A percentile compares a stretch with the other conserved stretches of the same genome.
phyloP scores from a whole-genome alignment of 2,113 vertebrate genomes.

The Carettochelys insculpta region DNA sequence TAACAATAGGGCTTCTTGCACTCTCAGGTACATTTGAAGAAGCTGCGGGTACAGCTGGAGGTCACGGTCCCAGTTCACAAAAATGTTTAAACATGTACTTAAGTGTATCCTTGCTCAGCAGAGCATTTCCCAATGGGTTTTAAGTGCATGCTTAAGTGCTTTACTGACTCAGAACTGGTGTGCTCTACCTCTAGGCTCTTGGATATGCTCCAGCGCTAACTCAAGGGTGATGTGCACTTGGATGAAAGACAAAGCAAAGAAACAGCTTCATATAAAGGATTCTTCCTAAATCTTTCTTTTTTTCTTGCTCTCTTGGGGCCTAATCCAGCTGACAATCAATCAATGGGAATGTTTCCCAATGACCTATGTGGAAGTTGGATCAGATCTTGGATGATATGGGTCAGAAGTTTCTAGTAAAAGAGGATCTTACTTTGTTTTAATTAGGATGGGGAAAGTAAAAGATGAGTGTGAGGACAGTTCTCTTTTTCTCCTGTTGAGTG shows the following conservation, averaged over 20 bases:
- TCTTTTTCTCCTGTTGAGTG: neutral
- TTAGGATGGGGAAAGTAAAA: neutral
- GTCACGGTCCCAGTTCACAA: accelerated
- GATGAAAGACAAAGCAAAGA: neutral
- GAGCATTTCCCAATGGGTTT: accelerated
- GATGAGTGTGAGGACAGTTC: neutral
- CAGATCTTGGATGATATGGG: neutral
- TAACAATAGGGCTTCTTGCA: accelerated
- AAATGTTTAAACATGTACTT: neutral
- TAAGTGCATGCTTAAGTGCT: neutral
- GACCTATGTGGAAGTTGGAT: accelerated
- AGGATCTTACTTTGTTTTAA: neutral
- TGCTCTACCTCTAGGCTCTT: neutral
- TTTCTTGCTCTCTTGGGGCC: neutral
- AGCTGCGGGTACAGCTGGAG: neutral
- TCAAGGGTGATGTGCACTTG: neutral
- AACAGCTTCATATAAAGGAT: neutral
- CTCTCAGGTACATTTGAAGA: neutral
- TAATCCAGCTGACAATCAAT: neutral
- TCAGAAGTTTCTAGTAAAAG: neutral
- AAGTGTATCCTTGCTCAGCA: neutral
- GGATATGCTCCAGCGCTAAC: neutral
- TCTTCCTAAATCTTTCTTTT: neutral
- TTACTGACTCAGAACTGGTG: neutral
- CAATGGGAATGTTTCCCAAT: accelerated